Evolutionary conservation across 2,888 invertebrate species (phyloP).

Genomic region (Caenorhabditis afra): DNA sequence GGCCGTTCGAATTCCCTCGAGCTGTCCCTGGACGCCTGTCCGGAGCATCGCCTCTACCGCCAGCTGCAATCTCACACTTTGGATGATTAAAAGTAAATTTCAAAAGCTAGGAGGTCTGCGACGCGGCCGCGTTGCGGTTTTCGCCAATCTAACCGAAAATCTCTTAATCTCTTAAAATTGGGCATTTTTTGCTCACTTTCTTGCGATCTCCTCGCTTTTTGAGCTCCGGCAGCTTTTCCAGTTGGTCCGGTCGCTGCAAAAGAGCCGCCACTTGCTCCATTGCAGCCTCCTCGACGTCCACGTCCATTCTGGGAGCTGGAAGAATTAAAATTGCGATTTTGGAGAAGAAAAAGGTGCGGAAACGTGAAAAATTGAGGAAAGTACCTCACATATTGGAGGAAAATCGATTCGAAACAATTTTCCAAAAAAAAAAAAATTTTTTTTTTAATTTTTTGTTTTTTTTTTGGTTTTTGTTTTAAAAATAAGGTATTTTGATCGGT

Average conservation of each 20-base stretch:
- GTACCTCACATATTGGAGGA: too few species aligned
- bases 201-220: conserved; percentile 82
- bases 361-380: conserved; percentile 1
- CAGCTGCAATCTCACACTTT: conserved; percentile 83
- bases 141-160: too few species aligned
- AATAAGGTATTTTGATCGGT: too few species aligned
- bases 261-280: conserved; percentile 74
- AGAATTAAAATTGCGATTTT: not conserved
- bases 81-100: not conserved
- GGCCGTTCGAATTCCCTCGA: conserved; percentile 95
- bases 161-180: too few species aligned
- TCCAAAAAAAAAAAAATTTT: too few species aligned
- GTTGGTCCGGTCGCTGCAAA: conserved; percentile 87
- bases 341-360: not conserved
- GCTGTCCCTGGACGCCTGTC: conserved; percentile 97
- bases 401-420: not conserved
- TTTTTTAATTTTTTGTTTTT: too few species aligned
- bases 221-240: conserved; percentile 87
- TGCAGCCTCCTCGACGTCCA: conserved; percentile 71
- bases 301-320: conserved; percentile 39
- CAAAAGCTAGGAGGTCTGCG: too few species aligned
- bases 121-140: too few species aligned
- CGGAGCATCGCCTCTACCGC: conserved; percentile 95
- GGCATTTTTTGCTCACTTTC: conserved; percentile 81
- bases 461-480: too few species aligned